These are phyloP conservation scores for Poeciliopsis paucimaculata DNA, from an alignment of 2,797 vertebrate species.

Conservation along the genomic window DNA sequence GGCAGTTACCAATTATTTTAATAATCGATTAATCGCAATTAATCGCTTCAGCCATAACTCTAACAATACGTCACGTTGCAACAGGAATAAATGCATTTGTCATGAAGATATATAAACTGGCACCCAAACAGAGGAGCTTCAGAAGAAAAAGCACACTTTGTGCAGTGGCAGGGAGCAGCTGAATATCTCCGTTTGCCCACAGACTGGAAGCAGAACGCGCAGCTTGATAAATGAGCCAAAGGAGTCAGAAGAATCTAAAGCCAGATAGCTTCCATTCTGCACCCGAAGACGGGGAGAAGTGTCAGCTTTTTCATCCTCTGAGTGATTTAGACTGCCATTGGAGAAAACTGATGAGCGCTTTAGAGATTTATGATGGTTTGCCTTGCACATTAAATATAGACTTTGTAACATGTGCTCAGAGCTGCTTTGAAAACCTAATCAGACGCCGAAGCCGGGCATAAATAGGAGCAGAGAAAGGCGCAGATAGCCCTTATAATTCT, in stretches of 20 bases:
- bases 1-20: too few species aligned
- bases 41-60: too few species aligned
- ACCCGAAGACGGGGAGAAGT: constrained; percentile 61
- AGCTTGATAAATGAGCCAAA: constrained; percentile 75
- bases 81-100: constrained; percentile 20
- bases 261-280: constrained; percentile 78
- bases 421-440: constrained; percentile 73
- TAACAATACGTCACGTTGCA: constrained; percentile 7
- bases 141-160: constrained; percentile 29
- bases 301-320: constrained; percentile 76
- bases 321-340: constrained; percentile 78
- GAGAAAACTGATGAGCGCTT: constrained; percentile 79
- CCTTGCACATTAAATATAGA: constrained; percentile 77
- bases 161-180: constrained; percentile 40
- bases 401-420: constrained; percentile 70
- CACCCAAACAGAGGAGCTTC: constrained; percentile 19
- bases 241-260: constrained; percentile 71
- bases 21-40: too few species aligned
- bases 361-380: constrained; percentile 75
- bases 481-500: constrained; percentile 5
- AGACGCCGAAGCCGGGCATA: constrained; percentile 49
- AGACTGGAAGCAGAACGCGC: constrained; percentile 47
- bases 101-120: constrained; percentile 17
- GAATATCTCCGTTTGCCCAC: constrained; percentile 52
- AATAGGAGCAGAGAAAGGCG: constrained; percentile 29